These are phyloP conservation scores for Anastrepha obliqua DNA, from an alignment of 1,140 invertebrate genomes.

Conservation along the genomic window DNA sequence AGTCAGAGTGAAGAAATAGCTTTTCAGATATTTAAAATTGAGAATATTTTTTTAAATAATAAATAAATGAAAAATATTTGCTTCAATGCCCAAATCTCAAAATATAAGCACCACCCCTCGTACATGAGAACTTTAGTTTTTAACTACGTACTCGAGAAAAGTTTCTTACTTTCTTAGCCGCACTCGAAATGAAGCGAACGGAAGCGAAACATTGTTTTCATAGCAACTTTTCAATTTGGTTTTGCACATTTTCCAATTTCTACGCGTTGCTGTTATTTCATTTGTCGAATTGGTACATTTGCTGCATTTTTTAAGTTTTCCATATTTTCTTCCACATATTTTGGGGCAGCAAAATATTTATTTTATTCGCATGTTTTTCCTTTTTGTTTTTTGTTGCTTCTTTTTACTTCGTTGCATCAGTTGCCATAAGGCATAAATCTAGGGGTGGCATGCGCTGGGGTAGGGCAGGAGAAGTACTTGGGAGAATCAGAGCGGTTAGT, in stretches of 20 bases:
- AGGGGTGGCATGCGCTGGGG: not conserved
- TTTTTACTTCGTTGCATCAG: not conserved
- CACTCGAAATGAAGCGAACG: constrained; percentile 17
- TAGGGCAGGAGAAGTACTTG: too few species aligned
- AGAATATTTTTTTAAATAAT: too few species aligned
- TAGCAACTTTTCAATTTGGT: constrained; percentile 45
- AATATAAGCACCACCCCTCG: too few species aligned
- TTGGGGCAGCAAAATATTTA: not conserved
- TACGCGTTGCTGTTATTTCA: constrained; percentile 8
- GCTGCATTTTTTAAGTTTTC: not conserved
- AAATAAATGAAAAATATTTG: too few species aligned
- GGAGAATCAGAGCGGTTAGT: too few species aligned
- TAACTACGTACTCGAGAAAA: too few species aligned
- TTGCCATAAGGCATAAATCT: not conserved
- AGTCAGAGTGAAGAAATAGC: too few species aligned
- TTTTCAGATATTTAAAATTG: too few species aligned
- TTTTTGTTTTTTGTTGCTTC: not conserved
- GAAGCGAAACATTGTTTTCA: constrained; percentile 38
- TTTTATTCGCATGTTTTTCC: too few species aligned
- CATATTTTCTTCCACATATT: not conserved
- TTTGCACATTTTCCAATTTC: constrained; percentile 10
- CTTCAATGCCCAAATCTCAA: too few species aligned
- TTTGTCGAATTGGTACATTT: constrained; percentile 34
- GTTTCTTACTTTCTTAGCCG: not conserved
- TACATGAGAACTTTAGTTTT: too few species aligned